Percentiles rank a stretch among this genome's conserved stretches.
These are phyloP conservation scores for Clangula hyemalis DNA, from an alignment of 2,797 vertebrate genomes.

Conservation along the genomic window DNA sequence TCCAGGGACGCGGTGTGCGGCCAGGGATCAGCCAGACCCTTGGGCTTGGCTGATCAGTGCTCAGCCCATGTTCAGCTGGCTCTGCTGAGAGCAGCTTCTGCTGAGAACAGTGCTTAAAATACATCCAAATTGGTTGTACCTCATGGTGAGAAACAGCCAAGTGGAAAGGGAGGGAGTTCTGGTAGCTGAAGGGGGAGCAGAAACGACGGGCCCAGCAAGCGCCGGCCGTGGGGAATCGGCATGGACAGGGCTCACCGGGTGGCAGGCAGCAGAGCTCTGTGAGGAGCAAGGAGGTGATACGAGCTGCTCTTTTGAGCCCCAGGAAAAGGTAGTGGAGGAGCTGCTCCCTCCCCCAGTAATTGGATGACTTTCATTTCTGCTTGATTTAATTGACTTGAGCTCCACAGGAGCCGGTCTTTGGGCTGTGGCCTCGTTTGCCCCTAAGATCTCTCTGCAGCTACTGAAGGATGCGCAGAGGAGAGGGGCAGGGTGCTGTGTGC, in stretches of 20 bases:
- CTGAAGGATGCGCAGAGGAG: neutral
- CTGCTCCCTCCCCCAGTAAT: neutral
- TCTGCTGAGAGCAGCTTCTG: neutral
- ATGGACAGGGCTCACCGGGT: neutral
- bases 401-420: neutral
- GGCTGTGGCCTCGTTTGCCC: neutral
- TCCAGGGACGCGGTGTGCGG: rapidly evolving
- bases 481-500: neutral
- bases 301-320: neutral
- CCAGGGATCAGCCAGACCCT: neutral
- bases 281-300: neutral
- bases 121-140: neutral
- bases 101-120: neutral
- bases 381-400: neutral
- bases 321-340: neutral
- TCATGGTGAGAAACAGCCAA: neutral
- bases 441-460: neutral
- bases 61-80: rapidly evolving
- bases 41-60: neutral
- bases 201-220: neutral
- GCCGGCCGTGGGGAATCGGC: neutral
- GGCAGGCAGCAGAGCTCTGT: neutral
- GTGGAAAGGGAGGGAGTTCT: neutral
- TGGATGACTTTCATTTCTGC: neutral
- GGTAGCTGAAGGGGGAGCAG: neutral